These are phyloP conservation scores for Heliopora coerulea DNA, from an alignment of 92 coral and sea anemone genomes.

Conservation along the genomic window DNA sequence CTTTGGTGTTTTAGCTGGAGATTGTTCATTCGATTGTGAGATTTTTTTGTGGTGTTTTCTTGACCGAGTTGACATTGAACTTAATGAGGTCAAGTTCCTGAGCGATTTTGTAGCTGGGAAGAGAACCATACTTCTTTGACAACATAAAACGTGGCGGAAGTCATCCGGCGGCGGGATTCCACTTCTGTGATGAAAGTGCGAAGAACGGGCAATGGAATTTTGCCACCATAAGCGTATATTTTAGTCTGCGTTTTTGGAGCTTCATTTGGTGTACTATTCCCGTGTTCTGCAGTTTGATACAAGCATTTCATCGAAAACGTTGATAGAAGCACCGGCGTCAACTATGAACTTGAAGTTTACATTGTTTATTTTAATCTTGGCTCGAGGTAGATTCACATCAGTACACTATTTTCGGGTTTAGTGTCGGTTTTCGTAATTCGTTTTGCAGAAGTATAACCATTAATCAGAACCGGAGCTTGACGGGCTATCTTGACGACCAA, in stretches of 20 bases:
- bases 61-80: slow-evolving; percentile 7
- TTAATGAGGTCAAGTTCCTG: slow-evolving; percentile 27
- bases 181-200: neutral
- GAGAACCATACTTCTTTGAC: neutral
- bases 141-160: no score
- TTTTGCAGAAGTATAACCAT: slow-evolving; percentile 12
- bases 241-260: neutral
- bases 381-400: slow-evolving; percentile 19
- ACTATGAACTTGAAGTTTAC: slow-evolving; percentile 14
- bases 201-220: slow-evolving; percentile 3
- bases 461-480: slow-evolving; percentile 32
- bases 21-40: neutral
- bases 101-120: slow-evolving; percentile 20
- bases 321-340: slow-evolving; percentile 3
- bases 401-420: neutral
- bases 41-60: neutral
- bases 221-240: slow-evolving; percentile 7
- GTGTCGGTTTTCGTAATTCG: slow-evolving; percentile 1
- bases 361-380: slow-evolving; percentile 29
- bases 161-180: no score
- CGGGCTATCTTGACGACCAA: slow-evolving; percentile 10
- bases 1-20: neutral
- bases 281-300: neutral
- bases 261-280: neutral
- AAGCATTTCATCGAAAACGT: neutral